These are phyloP conservation scores for Harpalus rubripes DNA, from an alignment of 2,888 invertebrate species.

Conservation along the genomic window DNA sequence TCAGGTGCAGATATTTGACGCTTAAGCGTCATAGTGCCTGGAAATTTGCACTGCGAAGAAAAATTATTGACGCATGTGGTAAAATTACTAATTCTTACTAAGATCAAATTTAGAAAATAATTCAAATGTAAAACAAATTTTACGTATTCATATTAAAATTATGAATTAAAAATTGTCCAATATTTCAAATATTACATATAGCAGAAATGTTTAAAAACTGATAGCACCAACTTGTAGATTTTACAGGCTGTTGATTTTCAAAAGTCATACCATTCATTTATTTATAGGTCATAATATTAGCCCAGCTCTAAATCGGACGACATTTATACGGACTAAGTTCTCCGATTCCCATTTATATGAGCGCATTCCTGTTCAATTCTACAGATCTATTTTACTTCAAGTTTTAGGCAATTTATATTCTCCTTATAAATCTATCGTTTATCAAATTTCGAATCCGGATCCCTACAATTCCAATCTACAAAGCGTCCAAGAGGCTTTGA, in stretches of 20 bases:
- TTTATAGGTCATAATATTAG: background rate
- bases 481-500: constrained; percentile 19
- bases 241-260: background rate
- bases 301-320: background rate
- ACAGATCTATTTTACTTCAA: constrained; percentile 17
- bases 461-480: constrained; percentile 20
- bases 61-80: no score
- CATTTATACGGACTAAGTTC: background rate
- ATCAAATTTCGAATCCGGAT: constrained; percentile 9
- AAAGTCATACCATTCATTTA: background rate
- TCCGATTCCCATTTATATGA: background rate
- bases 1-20: no score
- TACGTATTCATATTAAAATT: no score
- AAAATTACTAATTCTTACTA: no score
- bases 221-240: background rate
- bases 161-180: no score
- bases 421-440: constrained; percentile 33
- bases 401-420: constrained; percentile 40
- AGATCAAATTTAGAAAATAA: no score
- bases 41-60: no score
- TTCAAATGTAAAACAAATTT: no score
- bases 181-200: no score
- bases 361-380: background rate
- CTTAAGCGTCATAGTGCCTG: no score
- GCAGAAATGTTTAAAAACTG: background rate